A percentile compares a stretch with the other conserved stretches of the same genome.
Evolutionary conservation across 2,113 vertebrate species (phyloP).

Genomic region (Onychostruthus taczanowskii): DNA sequence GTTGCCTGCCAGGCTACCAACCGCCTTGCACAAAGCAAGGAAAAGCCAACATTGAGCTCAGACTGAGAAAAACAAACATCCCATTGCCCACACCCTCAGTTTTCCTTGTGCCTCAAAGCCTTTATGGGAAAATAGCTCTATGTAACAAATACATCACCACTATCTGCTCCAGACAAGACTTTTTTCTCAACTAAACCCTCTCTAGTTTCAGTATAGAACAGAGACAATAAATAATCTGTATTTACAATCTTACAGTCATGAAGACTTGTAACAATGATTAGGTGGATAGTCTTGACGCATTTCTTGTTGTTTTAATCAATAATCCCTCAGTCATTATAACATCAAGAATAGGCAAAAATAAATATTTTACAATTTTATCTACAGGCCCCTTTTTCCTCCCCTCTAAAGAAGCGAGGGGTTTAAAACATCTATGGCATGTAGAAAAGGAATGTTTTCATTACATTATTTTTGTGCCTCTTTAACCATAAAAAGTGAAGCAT

Average conservation of each 20-base stretch:
- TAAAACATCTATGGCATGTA: conserved; percentile 49
- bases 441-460: conserved; percentile 71
- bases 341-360: conserved; percentile 75
- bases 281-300: conserved; percentile 76
- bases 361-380: conserved; percentile 76
- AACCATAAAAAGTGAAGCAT: conserved; percentile 69
- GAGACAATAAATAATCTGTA: conserved; percentile 85
- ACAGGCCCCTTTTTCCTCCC: conserved; percentile 30
- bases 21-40: conserved; percentile 43
- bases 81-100: background rate
- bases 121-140: conserved; percentile 30
- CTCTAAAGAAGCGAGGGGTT: background rate
- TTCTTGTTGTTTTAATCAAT: conserved; percentile 67
- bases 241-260: conserved; percentile 80
- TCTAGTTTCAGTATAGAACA: conserved; percentile 72
- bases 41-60: conserved; percentile 53
- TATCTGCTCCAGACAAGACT: conserved; percentile 46
- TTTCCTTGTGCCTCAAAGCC: conserved; percentile 46
- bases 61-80: conserved; percentile 45
- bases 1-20: background rate
- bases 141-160: conserved; percentile 44
- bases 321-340: conserved; percentile 66
- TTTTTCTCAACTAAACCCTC: background rate
- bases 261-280: conserved; percentile 72
- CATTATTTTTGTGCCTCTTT: conserved; percentile 75